Evolutionary conservation across 2,888 invertebrate genomes (phyloP).

Genomic region (Cloeon dipterum): DNA sequence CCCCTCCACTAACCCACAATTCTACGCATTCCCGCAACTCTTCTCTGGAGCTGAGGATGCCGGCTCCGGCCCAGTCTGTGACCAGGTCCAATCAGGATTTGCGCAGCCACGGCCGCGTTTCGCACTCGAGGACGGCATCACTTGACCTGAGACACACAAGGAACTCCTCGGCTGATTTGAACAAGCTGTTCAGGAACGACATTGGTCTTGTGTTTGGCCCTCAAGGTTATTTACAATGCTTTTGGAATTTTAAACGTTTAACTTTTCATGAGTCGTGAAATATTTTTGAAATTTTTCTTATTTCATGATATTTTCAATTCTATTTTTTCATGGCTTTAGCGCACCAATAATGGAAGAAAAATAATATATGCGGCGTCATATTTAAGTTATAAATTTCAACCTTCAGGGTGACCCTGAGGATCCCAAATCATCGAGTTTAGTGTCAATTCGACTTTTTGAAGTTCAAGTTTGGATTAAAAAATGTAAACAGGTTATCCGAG

Average conservation of each 20-base stretch:
- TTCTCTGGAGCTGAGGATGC: conserved; percentile 47
- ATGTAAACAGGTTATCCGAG: too few relatives aligned
- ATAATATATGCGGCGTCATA: too few relatives aligned
- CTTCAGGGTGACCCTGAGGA: too few relatives aligned
- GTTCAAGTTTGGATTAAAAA: too few relatives aligned
- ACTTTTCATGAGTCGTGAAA: too few relatives aligned
- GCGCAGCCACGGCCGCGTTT: conserved; percentile 12
- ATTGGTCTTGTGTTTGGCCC: conserved; percentile 40
- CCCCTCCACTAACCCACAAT: conserved; percentile 2
- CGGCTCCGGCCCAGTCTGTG: conserved; percentile 8
- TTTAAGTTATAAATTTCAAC: too few relatives aligned
- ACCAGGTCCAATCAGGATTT: conserved; percentile 12
- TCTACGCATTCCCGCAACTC: conserved; percentile 51
- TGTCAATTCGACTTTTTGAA: too few relatives aligned
- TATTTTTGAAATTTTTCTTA: too few relatives aligned
- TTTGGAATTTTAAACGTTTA: background rate
- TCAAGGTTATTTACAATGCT: conserved; percentile 17
- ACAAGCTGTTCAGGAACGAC: conserved; percentile 45
- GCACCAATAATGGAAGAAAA: background rate
- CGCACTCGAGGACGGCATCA: conserved; percentile 66
- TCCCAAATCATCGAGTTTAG: too few relatives aligned
- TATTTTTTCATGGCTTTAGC: background rate
- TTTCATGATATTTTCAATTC: background rate
- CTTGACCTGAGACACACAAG: conserved; percentile 49
- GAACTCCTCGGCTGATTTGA: conserved; percentile 51